A percentile compares a stretch with the other conserved stretches of the same genome.
These are phyloP conservation scores for Thyatira batis DNA, from an alignment of 2,888 invertebrate genomes.

Conservation along the genomic window DNA sequence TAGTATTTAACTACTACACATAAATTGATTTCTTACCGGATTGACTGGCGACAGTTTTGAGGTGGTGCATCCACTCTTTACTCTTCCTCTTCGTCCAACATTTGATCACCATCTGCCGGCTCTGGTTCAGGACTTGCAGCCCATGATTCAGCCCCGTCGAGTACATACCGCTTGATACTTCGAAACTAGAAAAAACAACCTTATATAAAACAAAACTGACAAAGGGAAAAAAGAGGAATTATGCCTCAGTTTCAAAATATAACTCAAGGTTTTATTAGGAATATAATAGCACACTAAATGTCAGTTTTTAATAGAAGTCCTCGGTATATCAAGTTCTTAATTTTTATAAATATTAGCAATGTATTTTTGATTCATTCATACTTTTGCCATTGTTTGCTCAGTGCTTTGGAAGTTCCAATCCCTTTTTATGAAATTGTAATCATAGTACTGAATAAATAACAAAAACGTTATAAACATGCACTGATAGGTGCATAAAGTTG, in stretches of 20 bases:
- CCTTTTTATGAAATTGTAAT: neutral
- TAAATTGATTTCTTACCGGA: conserved; percentile 83
- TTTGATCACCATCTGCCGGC: conserved; percentile 92
- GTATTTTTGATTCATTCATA: no score
- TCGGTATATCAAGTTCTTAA: no score
- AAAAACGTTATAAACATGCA: no score
- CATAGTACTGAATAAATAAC: neutral
- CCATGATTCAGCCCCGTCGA: conserved; percentile 95
- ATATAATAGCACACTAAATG: no score
- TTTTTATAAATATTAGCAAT: no score
- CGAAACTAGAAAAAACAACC: conserved; percentile 80
- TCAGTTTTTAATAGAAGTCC: no score
- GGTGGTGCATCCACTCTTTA: conserved; percentile 92
- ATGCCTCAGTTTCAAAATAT: no score
- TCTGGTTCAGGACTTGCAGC: conserved; percentile 92
- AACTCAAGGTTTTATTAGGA: no score
- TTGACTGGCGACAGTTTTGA: conserved; percentile 87
- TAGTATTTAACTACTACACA: no score
- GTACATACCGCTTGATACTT: conserved; percentile 93
- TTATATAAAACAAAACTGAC: neutral
- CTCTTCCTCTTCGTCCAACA: conserved; percentile 94
- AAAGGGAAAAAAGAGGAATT: no score
- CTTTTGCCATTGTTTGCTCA: no score
- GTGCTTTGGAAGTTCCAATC: no score
- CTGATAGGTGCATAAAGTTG: neutral